A percentile compares a stretch with the other conserved stretches of the same genome.
These are phyloP conservation scores for Hirtodrosophila confusa DNA, from an alignment of 2,888 invertebrate genomes.

Conservation along the genomic window DNA sequence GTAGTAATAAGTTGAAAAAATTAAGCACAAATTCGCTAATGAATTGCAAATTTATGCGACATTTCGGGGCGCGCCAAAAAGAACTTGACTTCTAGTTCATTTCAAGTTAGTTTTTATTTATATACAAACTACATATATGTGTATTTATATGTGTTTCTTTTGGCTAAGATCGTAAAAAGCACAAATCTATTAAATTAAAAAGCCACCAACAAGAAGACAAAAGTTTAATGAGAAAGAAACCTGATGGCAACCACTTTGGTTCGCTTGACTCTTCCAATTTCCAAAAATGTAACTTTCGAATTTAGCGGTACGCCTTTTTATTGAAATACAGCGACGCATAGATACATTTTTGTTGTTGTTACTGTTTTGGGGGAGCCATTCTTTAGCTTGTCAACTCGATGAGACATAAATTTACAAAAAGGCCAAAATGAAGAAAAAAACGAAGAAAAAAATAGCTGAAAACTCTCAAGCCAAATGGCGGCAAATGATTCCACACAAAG, in stretches of 20 bases:
- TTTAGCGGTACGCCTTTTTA: conserved; percentile 78
- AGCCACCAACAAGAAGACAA: conserved; percentile 45
- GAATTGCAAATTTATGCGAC: conserved; percentile 77
- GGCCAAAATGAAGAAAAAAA: conserved; percentile 50
- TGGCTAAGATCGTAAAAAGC: conserved; percentile 65
- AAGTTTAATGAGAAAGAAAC: conserved; percentile 75
- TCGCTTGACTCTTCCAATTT: conserved; percentile 56
- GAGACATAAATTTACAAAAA: conserved; percentile 78
- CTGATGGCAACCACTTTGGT: conserved; percentile 49
- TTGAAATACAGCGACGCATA: conserved; percentile 44
- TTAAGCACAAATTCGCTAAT: conserved; percentile 67
- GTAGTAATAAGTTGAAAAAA: conserved; percentile 56
- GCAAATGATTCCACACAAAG: conserved; percentile 69
- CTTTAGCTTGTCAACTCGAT: conserved; percentile 80
- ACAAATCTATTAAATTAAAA: conserved; percentile 72
- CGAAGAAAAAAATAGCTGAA: conserved; percentile 46
- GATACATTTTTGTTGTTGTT: conserved; percentile 39
- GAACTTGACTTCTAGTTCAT: conserved; percentile 80
- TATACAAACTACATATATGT: conserved; percentile 23
- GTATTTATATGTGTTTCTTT: conserved; percentile 13
- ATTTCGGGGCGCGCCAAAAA: conserved; percentile 71
- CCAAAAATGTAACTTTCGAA: conserved; percentile 81
- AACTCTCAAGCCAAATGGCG: conserved; percentile 57
- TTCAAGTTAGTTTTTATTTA: conserved; percentile 44
- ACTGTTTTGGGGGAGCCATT: conserved; percentile 62